These are phyloP conservation scores for Lycopodina hypogea DNA, from an alignment of 37 sponge, comb jelly and placozoan genomes.

Conservation along the genomic window DNA sequence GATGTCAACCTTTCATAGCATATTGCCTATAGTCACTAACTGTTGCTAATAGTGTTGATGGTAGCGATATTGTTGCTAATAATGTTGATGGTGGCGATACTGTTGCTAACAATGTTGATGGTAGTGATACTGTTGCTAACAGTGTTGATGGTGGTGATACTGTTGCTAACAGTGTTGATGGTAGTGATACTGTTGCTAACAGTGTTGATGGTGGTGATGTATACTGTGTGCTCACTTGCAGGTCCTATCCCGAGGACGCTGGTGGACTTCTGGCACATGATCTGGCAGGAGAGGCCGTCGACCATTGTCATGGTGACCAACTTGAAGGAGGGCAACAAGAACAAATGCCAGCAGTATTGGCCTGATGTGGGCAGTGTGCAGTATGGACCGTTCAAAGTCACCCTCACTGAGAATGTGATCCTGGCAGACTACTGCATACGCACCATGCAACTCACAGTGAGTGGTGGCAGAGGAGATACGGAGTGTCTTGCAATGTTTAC, in stretches of 20 bases:
- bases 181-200: neutral
- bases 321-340: conserved; percentile 56
- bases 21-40: too few species aligned
- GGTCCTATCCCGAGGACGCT: conserved; percentile 60
- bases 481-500: neutral
- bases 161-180: neutral
- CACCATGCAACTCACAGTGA: conserved; percentile 29
- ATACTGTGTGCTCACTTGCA: conserved; percentile 12
- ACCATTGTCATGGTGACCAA: conserved; percentile 79
- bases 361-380: conserved; percentile 26
- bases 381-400: conserved; percentile 59
- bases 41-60: too few species aligned
- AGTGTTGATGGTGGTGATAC: too few species aligned
- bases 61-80: too few species aligned
- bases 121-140: too few species aligned
- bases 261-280: conserved; percentile 71
- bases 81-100: too few species aligned
- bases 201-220: neutral
- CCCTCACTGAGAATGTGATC: conserved; percentile 26
- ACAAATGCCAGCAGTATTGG: conserved; percentile 83
- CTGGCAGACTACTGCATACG: conserved; percentile 61
- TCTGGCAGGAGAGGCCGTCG: conserved; percentile 67
- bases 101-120: too few species aligned
- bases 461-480: neutral
- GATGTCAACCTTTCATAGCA: too few species aligned